A percentile compares a stretch with the other conserved stretches of the same genome.
Evolutionary conservation across 2,888 invertebrate genomes (phyloP).

Genomic region (Amiota communis): DNA sequence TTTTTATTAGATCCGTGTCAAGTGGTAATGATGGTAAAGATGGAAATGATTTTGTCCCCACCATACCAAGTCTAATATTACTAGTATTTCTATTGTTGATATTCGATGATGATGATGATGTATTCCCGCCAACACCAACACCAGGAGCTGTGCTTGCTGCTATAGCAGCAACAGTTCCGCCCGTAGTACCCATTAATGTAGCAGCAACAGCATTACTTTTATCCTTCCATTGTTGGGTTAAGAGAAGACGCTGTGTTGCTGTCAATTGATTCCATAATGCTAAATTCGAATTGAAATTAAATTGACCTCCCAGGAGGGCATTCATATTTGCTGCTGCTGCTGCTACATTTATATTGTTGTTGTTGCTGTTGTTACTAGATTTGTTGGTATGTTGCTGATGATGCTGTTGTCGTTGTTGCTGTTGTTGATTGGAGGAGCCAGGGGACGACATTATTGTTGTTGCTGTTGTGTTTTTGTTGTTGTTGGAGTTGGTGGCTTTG

Average conservation of each 20-base stretch:
- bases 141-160: not conserved
- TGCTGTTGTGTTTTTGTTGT: constrained; percentile 37
- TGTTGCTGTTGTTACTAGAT: not conserved
- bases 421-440: constrained; percentile 26
- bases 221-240: constrained; percentile 66
- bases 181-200: constrained; percentile 13
- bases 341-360: constrained; percentile 8
- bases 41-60: constrained; percentile 49
- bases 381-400: constrained; percentile 26
- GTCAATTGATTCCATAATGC: constrained; percentile 70
- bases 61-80: not conserved
- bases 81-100: not conserved
- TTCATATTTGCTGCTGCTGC: constrained; percentile 52
- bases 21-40: constrained; percentile 63
- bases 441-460: constrained; percentile 1
- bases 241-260: constrained; percentile 60
- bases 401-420: constrained; percentile 5
- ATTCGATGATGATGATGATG: not conserved
- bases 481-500: constrained; percentile 41
- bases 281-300: constrained; percentile 67
- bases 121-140: not conserved
- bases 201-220: constrained; percentile 34
- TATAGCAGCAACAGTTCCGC: not conserved
- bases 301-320: constrained; percentile 52
- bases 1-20: constrained; percentile 67